Evolutionary conservation across 2,797 vertebrate species (phyloP).

Genomic region (Eulemur coronatus): DNA sequence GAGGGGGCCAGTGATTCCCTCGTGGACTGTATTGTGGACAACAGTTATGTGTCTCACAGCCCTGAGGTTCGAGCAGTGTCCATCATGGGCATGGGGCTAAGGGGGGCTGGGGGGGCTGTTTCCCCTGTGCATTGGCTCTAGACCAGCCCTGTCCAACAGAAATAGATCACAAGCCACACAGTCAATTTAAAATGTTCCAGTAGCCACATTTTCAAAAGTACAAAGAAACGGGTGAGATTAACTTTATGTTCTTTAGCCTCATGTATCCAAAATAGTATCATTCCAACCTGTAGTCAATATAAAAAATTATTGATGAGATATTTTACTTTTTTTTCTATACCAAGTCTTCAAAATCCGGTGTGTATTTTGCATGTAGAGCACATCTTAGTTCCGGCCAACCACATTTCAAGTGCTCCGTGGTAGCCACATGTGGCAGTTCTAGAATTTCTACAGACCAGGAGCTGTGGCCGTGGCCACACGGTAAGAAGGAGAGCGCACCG

Average conservation of each 20-base stretch:
- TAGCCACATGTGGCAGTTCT: not conserved
- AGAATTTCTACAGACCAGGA: not conserved
- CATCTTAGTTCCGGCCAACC: not conserved
- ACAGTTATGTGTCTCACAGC: not conserved
- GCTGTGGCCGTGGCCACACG: fast-evolving
- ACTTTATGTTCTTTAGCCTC: not conserved
- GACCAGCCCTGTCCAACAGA: not conserved
- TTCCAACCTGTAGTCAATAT: not conserved
- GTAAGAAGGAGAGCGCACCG: not conserved
- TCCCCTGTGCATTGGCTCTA: not conserved
- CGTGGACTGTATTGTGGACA: not conserved
- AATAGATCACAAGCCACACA: not conserved
- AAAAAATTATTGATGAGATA: not conserved
- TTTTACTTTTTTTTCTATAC: not conserved
- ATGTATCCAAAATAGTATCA: not conserved
- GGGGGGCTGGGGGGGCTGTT: not conserved
- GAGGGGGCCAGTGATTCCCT: not conserved
- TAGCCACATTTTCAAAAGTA: not conserved
- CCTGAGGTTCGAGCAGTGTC: not conserved
- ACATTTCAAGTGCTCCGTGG: too few species aligned
- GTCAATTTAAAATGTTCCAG: not conserved
- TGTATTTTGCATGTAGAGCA: not conserved
- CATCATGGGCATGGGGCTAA: too few species aligned
- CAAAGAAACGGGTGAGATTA: not conserved
- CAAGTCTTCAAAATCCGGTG: not conserved